Base-by-base conservation (phyloP, 2,113 vertebrate species). In the Phaethornis superciliosus region DNA sequence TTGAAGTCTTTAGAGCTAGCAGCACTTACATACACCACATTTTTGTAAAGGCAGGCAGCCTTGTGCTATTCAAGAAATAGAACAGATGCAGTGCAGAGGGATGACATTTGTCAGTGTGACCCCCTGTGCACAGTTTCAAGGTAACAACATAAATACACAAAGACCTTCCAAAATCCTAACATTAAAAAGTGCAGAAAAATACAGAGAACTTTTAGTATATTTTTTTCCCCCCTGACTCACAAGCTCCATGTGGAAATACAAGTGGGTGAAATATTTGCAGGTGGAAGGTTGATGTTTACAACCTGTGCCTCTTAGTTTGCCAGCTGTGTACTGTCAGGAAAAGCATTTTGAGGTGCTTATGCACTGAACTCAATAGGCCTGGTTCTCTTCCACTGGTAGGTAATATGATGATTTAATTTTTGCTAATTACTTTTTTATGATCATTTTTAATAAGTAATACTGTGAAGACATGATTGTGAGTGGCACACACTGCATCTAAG, bases 341-440 rank as follows among this genome's bases (percentile, higher is more conserved):
- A 68, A 77, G 3, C 23, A 28, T 79, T 85, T 82, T 96, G 35
- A 35, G 60, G 12, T 46, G 42, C 32, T 81, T 59, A 52, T 83
- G 62, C 84, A 27, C 30, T 86, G 60, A 88, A 82, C 16, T 76
- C 26, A n/a, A 54, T 51, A 76, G 10, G 16, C 11, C 28, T 52
- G 49, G 40, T 69, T 90, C 24, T 84, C 46, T 86, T 81, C 55
- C 26, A 33, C 63, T 32, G 26, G 12, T 8, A 76, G 47, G 52
- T 83, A 78, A 85, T 0, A 2, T 13, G 35, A 51, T 82, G 78
- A 51, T 89, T 94, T 82, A 85, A 58, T 80, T 89, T 82, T 91
- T 85, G 52, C 30, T 32, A 88, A 80, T 96, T 94, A 94, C 22
- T 94, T 94, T 96, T 96, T 96, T 17, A 95, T 96, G 84, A 88